phyloP scores from a whole-genome alignment of 2,113 vertebrate species.

The Cyprinus carpio region DNA sequence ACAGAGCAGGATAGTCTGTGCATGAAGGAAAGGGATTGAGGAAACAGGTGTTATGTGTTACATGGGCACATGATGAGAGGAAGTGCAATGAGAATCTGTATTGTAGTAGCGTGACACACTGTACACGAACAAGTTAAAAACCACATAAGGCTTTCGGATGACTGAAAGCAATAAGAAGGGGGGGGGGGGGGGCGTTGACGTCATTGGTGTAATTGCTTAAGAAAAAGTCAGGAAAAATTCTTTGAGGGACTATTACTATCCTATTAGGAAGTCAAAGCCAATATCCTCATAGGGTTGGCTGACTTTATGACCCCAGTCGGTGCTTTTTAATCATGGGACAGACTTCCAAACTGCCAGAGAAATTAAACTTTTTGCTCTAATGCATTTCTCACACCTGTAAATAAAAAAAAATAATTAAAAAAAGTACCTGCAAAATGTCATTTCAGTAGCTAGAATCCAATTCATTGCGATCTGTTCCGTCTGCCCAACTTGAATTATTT shows the following conservation, averaged over 20 bases:
- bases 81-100: slow-evolving; percentile 42
- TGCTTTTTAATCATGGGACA: slow-evolving; percentile 18
- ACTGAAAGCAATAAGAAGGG: not conserved
- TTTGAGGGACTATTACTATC: slow-evolving; percentile 17
- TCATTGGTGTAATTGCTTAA: not conserved
- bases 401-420: not conserved
- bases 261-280: slow-evolving; percentile 28
- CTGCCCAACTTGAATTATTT: not conserved
- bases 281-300: slow-evolving; percentile 12
- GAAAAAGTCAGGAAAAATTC: not conserved
- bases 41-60: slow-evolving; percentile 63
- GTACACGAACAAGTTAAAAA: slow-evolving; percentile 51
- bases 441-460: not conserved
- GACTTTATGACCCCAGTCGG: not conserved
- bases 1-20: not conserved
- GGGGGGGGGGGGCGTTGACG: not conserved
- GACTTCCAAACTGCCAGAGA: not conserved
- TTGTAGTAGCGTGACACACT: slow-evolving; percentile 51
- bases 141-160: slow-evolving; percentile 1
- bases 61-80: slow-evolving; percentile 45
- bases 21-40: slow-evolving; percentile 23
- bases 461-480: not conserved
- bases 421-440: not conserved
- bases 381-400: not conserved
- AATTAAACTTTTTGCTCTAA: slow-evolving; percentile 8